These are phyloP conservation scores for Vollenhovia emeryi DNA, from an alignment of 1,140 invertebrate genomes.

Conservation along the genomic window DNA sequence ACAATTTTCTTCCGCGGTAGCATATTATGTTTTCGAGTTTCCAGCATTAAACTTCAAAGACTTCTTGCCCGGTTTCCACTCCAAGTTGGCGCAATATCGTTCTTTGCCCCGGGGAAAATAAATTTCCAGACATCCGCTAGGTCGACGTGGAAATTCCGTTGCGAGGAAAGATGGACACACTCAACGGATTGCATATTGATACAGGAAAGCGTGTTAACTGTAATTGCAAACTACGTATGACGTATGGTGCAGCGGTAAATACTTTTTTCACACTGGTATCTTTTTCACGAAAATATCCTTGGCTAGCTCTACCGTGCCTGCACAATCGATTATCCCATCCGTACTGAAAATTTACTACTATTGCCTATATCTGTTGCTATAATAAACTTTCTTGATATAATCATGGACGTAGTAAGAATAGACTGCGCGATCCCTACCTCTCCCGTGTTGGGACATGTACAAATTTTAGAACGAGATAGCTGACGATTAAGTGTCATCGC, in stretches of 20 bases:
- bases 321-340: constrained; percentile 1
- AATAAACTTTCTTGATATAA: background rate
- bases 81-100: constrained; percentile 36
- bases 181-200: constrained; percentile 18
- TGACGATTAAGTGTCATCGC: too few species aligned
- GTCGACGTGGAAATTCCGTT: constrained; percentile 15
- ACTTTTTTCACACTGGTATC: background rate
- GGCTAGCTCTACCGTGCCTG: background rate
- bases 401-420: too few species aligned
- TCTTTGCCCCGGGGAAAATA: constrained; percentile 35
- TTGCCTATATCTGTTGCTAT: background rate
- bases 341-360: constrained; percentile 12
- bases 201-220: background rate
- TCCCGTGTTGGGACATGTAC: too few species aligned
- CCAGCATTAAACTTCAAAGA: constrained; percentile 57
- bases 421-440: too few species aligned
- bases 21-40: constrained; percentile 57
- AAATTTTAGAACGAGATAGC: too few species aligned
- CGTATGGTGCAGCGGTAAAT: background rate
- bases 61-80: constrained; percentile 38
- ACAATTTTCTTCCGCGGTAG: constrained; percentile 42
- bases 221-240: background rate
- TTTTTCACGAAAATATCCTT: background rate
- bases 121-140: constrained; percentile 19
- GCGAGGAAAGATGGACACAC: background rate